Percentiles rank a stretch among this genome's conserved stretches.
Evolutionary conservation across 2,888 invertebrate species (phyloP).

Genomic region (Oxystoma pomonae): DNA sequence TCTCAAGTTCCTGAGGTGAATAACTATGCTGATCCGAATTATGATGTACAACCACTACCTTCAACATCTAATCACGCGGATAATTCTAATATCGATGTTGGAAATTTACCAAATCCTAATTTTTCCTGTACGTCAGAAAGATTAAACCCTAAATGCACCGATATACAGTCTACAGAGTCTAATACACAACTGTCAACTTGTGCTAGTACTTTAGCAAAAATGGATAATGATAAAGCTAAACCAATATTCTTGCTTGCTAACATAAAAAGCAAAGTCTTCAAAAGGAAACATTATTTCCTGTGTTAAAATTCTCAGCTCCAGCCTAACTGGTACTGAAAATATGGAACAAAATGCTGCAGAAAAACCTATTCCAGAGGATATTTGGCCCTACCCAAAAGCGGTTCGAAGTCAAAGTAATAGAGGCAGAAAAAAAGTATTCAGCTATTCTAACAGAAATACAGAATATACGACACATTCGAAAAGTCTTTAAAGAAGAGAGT

Average conservation of each 20-base stretch:
- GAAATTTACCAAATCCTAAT: background rate
- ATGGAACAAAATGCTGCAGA: background rate
- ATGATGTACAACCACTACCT: background rate
- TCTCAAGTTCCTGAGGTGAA: background rate
- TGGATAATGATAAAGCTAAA: background rate
- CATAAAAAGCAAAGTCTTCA: background rate
- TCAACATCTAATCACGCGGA: background rate
- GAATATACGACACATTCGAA: background rate
- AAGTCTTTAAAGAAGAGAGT: background rate
- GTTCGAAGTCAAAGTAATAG: background rate
- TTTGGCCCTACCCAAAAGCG: background rate
- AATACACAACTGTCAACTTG: background rate
- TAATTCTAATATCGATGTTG: background rate
- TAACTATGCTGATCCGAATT: too few species aligned
- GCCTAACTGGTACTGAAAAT: background rate
- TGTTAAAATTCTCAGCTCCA: background rate
- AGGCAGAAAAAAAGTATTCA: background rate
- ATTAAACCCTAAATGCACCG: background rate
- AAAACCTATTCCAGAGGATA: background rate
- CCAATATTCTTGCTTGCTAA: background rate
- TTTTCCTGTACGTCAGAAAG: background rate
- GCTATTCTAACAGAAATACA: background rate
- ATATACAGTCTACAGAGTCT: background rate
- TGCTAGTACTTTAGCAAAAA: background rate
- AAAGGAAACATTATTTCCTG: background rate